Conservation (phyloP, 35 echinoderm and acorn worm species). For the Nesometra sesokonis region DNA sequence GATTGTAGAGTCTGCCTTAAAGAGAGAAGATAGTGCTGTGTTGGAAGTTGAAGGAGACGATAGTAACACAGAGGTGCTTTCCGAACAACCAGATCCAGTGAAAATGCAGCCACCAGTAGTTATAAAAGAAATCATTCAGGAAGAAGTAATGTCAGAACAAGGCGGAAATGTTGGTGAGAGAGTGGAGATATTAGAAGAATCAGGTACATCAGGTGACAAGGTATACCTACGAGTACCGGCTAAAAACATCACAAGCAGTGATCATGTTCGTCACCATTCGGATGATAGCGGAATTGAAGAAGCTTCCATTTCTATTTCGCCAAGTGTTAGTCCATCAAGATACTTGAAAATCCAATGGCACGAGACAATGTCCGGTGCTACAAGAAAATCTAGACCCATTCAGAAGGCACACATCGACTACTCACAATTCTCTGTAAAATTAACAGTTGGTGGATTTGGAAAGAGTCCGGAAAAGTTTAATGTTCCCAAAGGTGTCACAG, state of each 20-base stretch:
- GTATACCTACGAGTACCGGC: too few species aligned
- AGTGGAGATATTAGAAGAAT: too few species aligned
- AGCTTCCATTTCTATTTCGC: background rate
- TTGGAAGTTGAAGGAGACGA: too few species aligned
- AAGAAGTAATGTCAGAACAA: too few species aligned
- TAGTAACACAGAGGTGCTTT: too few species aligned
- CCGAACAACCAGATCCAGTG: too few species aligned
- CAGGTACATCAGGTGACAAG: too few species aligned
- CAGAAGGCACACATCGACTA: background rate
- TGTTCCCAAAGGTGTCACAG: background rate
- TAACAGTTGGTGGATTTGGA: background rate
- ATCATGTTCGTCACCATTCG: background rate
- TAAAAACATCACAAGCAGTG: too few species aligned
- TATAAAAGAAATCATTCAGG: too few species aligned
- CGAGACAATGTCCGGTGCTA: background rate
- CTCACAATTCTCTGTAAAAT: background rate
- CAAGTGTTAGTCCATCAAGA: background rate
- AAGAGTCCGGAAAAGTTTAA: background rate
- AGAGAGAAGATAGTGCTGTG: background rate
- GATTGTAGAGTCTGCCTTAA: background rate
- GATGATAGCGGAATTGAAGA: background rate
- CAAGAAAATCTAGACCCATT: background rate
- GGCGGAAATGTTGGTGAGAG: too few species aligned
- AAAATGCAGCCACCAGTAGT: too few species aligned
- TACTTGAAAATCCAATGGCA: background rate